Evolutionary conservation across 1,140 invertebrate genomes (phyloP), one percentile per base, ranked within the genome.

Genomic region (Neocloeon triangulifer): DNA sequence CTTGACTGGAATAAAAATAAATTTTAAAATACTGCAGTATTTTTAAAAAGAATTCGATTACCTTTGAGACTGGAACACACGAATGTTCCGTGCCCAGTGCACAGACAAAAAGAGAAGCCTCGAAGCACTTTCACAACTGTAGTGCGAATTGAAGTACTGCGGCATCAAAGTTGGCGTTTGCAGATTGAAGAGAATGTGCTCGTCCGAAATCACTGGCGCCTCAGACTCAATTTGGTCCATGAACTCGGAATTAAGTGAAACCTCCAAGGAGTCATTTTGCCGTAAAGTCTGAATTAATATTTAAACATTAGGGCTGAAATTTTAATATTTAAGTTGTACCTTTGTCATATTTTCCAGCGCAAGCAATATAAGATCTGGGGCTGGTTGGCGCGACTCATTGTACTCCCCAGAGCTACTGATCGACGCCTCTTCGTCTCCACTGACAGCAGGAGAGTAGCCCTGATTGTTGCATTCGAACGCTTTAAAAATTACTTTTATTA

Each of bases 71-170:
- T 82, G 72, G 52, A 88, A 86, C 4, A 73, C 75, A 32, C 69
- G 65, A 39, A 91, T 69, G 47, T 73, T 77, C 46, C 78, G 62
- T 19, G 79, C 69, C 77, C 84, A 91, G 50, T 89, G 77, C 40
- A 91, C 70, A 3, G 80, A 80, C 6, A 84, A 58, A 48, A 92
- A 89, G 19, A 92, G 57, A 25, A 92, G 58, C 40, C 86, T 60
- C 12, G 81, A 85, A 6, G 82, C 80, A 48, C 76, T 84, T 58
- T 92, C 85, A 58, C 81, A 89, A 29, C 91, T 82, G 45, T 80
- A 86, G 54, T 86, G 78, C 37, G 81, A 68, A 46, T 82, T 85
- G 32, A 81, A 60, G 53, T 76, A 82, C 12, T 72, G 60, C 23
- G 79, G 76, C 39, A 79, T 70, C 28, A 79, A 69, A 22, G 69